Base-by-base conservation (phyloP, 2,888 invertebrate species). In the Dryobotodes eremita region DNA sequence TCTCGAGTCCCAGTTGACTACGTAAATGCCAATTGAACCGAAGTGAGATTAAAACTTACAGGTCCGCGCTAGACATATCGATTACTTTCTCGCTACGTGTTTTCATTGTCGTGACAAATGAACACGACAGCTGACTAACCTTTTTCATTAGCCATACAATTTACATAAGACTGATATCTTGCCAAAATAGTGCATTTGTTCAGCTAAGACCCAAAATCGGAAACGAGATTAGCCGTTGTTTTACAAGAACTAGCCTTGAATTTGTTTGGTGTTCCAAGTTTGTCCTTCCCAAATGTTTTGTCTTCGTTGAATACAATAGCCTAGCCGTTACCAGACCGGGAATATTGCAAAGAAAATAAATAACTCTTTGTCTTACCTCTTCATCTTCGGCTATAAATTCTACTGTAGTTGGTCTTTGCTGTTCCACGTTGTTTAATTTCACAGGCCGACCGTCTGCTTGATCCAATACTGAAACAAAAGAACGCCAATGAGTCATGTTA, bases 321-420 rank as follows among this genome's bases (percentile, higher is more conserved):
- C 10, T n/a, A 71, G 48, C 20, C 17, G 46, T 75, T 46, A 53
- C 57, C 50, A 75, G 15, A 23, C n/a, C 8, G 42, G 2, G 15
- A 74, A 75, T 26, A 74, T 20, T 36, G 15, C 46, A 59, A 68
- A 68, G 17, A n/a, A 36, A 71, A 66, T 68, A 48, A 71, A 68
- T 6, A 62, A 66, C 13, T 48, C 17, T 17, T 62, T 57, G 59
- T 68, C 77, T 83, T 91, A 96, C 96, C 95, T 96, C 96, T 85
- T 97, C 96, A 86, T 96, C 96, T 89, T 96, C 96, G 48, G 95
- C 91, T 87, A 95, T 94, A 85, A 94, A 93, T 84, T 96, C 96
- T 79, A 95, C 93, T 15, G 95, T 92, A n/a, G 95, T 91, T 80
- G 94, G 95, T 84, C 91, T 93, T 83, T 95, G 95, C 82, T 92